phyloP scores from a whole-genome alignment of 2,797 vertebrate species.

The Onychomys arenicola region DNA sequence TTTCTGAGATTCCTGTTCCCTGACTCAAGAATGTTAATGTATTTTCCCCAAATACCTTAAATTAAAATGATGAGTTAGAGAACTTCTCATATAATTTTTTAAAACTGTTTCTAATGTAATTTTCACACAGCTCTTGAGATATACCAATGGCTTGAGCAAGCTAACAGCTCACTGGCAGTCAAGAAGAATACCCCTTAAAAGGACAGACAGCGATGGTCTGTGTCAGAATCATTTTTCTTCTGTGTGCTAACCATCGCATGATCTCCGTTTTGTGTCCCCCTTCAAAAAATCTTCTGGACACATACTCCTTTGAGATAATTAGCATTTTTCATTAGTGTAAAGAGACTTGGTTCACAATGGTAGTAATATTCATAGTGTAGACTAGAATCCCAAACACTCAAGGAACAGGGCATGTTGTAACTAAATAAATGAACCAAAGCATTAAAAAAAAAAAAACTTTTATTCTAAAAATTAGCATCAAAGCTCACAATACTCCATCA shows the following conservation, averaged over 20 bases:
- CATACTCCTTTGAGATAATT: background rate
- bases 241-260: background rate
- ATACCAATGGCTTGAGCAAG: background rate
- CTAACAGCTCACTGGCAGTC: background rate
- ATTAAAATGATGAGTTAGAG: conserved; percentile 5
- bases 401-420: conserved; percentile 3
- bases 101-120: background rate
- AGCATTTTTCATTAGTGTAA: conserved; percentile 23
- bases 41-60: background rate
- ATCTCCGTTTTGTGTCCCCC: background rate
- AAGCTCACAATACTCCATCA: conserved; percentile 15
- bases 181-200: background rate
- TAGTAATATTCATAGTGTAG: conserved; percentile 19
- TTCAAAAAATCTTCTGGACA: background rate
- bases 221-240: background rate
- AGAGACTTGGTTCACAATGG: background rate
- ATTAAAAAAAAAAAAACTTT: background rate
- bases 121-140: background rate
- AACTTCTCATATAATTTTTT: background rate
- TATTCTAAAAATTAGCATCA: conserved; percentile 30
- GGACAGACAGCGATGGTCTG: background rate
- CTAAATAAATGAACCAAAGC: conserved; percentile 32
- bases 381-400: conserved; percentile 40
- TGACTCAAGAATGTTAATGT: background rate
- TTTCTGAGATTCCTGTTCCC: background rate